Base-by-base conservation (phyloP, 2,797 vertebrate genomes). In the Rhadinocentrus ornatus region DNA sequence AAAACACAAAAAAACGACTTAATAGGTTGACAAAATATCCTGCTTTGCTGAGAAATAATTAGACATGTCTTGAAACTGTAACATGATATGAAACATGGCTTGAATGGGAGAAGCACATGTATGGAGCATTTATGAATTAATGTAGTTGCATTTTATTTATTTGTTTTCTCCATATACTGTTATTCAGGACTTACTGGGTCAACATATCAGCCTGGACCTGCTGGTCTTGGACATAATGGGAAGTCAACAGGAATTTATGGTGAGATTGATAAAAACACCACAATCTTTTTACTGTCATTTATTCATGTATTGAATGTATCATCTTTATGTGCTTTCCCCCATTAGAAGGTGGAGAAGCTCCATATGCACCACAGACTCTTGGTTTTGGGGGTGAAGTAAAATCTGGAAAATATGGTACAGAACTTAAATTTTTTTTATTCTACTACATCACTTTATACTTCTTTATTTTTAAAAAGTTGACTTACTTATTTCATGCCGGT, bases 341-440 rank as follows among this genome's bases (percentile, higher is more conserved):
- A 52, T 56, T 61, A 91, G 89, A 74, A 15, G 88, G 68, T 0
- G 37, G 46, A 35, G 84, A 85, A 18, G 73, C 32, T 46, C 81
- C 83, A 0, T 82, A 81, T 52, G 60, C 66, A 18, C 71, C 86
- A 52, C 79, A 90, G 57, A 15, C 63, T 65, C 59, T 76, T 62
- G 81, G 80, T 29, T 71, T 72, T 55, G 81, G 71, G 0, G 56
- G 56, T 66, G 73, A 82, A 53, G 78, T 65, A 7, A 83, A 83
- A 63, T 85, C 82, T 12, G 78, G 61, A 20, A 89, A 87, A 88
- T 86, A 92, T 15, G 86, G 87, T 89, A 64, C n/a, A 13, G 29
- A 63, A 3, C 5, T 34, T 58, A 0, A 8, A 34, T 6, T 54
- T 59, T 34, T 8, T 34, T 55, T 31, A 3, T n/a, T 34, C n/a